These are phyloP conservation scores for Andrena chrysosceles DNA, from an alignment of 2,888 invertebrate species.

Conservation along the genomic window DNA sequence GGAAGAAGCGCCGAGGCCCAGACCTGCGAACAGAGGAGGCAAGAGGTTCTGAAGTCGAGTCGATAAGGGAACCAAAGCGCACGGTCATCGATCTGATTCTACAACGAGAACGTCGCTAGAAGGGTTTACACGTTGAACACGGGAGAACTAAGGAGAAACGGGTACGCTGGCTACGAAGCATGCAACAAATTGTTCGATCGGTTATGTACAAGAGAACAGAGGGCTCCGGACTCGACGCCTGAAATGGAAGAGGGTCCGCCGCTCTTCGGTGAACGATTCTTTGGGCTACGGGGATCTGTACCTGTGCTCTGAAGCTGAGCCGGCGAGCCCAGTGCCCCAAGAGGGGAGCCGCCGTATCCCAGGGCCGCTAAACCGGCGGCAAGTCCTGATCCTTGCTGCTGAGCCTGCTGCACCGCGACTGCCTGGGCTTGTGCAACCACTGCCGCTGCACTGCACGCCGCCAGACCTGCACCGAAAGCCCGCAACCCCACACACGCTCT, in stretches of 20 bases:
- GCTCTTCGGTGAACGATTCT: conserved; percentile 11
- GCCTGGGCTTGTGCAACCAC: conserved; percentile 84
- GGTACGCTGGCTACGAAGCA: conserved; percentile 47
- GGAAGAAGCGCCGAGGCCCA: conserved; percentile 86
- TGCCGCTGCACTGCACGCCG: conserved; percentile 87
- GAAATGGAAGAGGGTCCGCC: conserved; percentile 16
- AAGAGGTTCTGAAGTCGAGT: conserved; percentile 1
- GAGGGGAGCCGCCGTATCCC: conserved; percentile 84
- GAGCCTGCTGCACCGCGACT: conserved; percentile 84
- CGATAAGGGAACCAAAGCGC: background rate
- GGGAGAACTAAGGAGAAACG: conserved; percentile 20
- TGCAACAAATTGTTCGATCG: conserved; percentile 50
- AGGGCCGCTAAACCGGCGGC: conserved; percentile 84
- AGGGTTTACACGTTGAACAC: conserved; percentile 5
- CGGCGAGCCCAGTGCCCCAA: conserved; percentile 84
- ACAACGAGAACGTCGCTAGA: conserved; percentile 25
- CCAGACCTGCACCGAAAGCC: conserved; percentile 87
- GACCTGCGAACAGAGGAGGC: conserved; percentile 79
- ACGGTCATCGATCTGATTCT: conserved; percentile 25
- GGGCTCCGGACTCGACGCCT: conserved; percentile 47
- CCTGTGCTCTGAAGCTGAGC: conserved; percentile 84
- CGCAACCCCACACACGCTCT: conserved; percentile 80
- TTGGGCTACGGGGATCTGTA: conserved; percentile 64
- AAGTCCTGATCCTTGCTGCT: conserved; percentile 84
- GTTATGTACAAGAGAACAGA: conserved; percentile 56